phyloP scores from a whole-genome alignment of 2,113 vertebrate species.

The Burhinus oedicnemus region DNA sequence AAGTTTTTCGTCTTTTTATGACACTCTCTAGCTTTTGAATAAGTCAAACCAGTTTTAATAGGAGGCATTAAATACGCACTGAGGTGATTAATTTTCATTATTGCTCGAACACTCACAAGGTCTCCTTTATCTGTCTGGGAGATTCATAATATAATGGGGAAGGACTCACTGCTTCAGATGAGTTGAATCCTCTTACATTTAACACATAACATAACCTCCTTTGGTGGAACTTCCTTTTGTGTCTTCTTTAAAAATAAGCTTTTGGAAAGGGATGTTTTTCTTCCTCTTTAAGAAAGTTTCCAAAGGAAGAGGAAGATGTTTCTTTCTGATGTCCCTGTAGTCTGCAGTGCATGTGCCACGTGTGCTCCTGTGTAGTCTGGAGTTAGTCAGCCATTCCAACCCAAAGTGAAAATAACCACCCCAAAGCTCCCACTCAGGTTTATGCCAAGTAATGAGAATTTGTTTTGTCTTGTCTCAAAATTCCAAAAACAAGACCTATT shows the following conservation, averaged over 20 bases:
- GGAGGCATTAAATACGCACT: neutral
- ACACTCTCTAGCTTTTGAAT: neutral
- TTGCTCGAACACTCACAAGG: neutral
- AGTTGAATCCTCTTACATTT: neutral
- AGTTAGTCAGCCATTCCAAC: neutral
- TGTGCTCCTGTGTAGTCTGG: neutral
- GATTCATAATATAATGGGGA: neutral
- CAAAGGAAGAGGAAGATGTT: conserved; percentile 53
- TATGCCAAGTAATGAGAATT: neutral
- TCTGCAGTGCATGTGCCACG: neutral
- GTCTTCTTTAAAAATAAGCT: conserved; percentile 42
- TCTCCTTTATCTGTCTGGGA: neutral
- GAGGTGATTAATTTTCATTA: neutral
- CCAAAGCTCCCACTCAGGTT: neutral
- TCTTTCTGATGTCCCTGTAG: conserved; percentile 24
- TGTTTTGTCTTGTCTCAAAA: neutral
- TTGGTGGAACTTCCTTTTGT: conserved; percentile 54
- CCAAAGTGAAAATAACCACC: neutral
- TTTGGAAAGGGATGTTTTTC: conserved; percentile 58
- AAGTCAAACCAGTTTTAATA: neutral
- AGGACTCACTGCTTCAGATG: neutral
- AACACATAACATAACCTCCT: conserved; percentile 23
- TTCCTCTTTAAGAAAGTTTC: conserved; percentile 65
- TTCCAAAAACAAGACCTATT: neutral
- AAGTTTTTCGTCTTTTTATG: conserved; percentile 28